Percentiles rank a stretch among this genome's conserved stretches.
Evolutionary conservation across 2,888 invertebrate genomes (phyloP).

Genomic region (Branchipolynoe longqiensis): DNA sequence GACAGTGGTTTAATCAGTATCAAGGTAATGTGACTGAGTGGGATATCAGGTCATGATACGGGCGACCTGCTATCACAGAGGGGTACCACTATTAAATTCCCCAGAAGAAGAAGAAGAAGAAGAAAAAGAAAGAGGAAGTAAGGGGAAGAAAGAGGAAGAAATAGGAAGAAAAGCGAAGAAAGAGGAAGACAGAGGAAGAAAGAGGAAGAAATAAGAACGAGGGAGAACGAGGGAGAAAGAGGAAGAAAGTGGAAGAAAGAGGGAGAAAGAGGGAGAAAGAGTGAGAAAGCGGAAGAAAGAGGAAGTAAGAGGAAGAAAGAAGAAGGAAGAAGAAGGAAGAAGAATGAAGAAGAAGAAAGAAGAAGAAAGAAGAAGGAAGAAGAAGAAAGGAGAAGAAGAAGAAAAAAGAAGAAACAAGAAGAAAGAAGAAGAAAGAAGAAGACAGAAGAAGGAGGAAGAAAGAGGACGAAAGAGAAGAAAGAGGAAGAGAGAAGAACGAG

Average conservation of each 20-base stretch:
- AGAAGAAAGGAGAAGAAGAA: neutral
- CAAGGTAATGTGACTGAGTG: too few relatives aligned
- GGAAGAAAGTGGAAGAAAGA: neutral
- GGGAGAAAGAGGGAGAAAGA: neutral
- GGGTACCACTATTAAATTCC: too few relatives aligned
- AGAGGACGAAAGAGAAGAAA: neutral
- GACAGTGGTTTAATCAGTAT: too few relatives aligned
- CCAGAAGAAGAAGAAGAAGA: neutral
- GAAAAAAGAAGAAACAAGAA: neutral
- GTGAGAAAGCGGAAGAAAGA: neutral
- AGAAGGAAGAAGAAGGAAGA: neutral
- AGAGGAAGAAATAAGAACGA: neutral
- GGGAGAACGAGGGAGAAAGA: neutral
- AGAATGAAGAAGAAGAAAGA: neutral
- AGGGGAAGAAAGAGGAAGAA: neutral
- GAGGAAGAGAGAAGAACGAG: neutral
- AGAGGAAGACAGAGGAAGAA: neutral
- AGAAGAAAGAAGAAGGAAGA: neutral
- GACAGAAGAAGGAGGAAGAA: neutral
- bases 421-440: neutral
- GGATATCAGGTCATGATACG: too few relatives aligned
- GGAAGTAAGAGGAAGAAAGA: neutral
- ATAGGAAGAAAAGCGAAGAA: neutral
- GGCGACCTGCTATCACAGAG: too few relatives aligned
- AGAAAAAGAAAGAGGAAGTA: neutral